Base-by-base conservation (phyloP, 2,888 invertebrate species). In the Exephanes ischioxanthus region DNA sequence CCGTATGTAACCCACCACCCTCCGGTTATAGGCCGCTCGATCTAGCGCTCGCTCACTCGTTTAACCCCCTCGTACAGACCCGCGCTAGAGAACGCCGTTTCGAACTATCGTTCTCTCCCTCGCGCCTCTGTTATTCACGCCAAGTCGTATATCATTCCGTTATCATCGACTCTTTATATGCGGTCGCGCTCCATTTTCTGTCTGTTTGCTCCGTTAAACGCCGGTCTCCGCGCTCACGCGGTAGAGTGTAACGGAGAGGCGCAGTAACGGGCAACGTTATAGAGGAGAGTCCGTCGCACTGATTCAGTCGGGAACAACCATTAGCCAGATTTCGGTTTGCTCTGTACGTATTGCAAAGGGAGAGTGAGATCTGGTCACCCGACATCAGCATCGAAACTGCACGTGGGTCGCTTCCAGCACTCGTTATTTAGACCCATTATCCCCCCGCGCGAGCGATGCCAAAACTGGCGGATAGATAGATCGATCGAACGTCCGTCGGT, bases 121-220 rank as follows among this genome's bases (percentile, higher is more conserved):
- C 86, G 87, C 87, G 88, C 89, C 90, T 85, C 88, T 89, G 90
- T 91, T 93, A 92, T 93, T 93, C 93, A 91, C 93, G 89, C 91
- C 91, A 89, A 92, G 93, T 93, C 94, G 93, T 94, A 94, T 94
- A 94, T 94, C 94, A 94, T 93, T 93, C 92, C 93, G 94, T 94
- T 94, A 94, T 94, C 94, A 94, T 94, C 94, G 94, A 93, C 94
- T 94, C 94, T 94, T 94, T 94, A 94, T 94, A 93, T 92, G 94
- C 93, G 94, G 93, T 93, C 91, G 94, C 92, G 93, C 93, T 93
- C 93, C 93, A 94, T 94, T 94, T 94, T 94, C 94, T 93, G 92
- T 94, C 93, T 93, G 94, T 94, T 94, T 94, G 93, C 93, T 93
- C 92, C 91, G 92, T 91, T 92, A 92, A 92, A 92, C 91, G 92